Percentiles rank a stretch among this genome's conserved stretches.
These are phyloP conservation scores for Equus przewalskii DNA, from an alignment of 2,113 vertebrate species.

Conservation along the genomic window DNA sequence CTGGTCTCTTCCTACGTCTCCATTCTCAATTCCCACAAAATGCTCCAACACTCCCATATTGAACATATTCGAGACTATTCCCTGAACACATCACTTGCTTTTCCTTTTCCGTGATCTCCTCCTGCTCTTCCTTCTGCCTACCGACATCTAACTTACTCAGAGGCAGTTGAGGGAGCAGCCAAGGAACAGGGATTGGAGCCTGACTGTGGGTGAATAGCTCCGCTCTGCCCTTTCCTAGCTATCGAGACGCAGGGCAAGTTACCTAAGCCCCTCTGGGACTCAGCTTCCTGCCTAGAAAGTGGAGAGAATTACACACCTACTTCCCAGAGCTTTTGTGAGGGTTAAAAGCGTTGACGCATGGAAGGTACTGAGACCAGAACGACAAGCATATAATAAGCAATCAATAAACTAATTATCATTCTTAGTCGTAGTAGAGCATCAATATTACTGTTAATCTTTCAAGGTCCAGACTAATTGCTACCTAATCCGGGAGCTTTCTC, in stretches of 20 bases:
- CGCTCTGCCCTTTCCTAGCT: not conserved
- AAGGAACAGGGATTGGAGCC: not conserved
- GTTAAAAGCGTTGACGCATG: fast-evolving
- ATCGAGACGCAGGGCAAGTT: too few species aligned
- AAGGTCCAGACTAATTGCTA: not conserved
- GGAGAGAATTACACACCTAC: not conserved
- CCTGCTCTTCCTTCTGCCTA: too few species aligned
- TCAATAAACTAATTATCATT: not conserved
- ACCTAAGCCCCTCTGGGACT: not conserved
- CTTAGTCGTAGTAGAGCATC: fast-evolving
- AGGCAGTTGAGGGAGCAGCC: not conserved
- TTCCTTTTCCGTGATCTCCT: fast-evolving
- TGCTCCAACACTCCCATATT: fast-evolving
- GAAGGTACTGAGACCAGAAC: not conserved
- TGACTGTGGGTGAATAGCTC: not conserved
- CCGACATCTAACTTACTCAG: not conserved
- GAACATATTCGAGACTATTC: fast-evolving
- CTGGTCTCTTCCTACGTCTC: not conserved
- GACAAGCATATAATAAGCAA: not conserved
- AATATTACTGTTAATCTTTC: not conserved
- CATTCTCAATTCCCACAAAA: not conserved
- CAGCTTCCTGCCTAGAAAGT: not conserved
- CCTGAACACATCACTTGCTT: fast-evolving
- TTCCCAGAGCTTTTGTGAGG: not conserved
- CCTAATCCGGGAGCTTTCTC: not conserved